Evolutionary conservation across 2,888 invertebrate genomes (phyloP).

Genomic region (Drosophila mulleri): DNA sequence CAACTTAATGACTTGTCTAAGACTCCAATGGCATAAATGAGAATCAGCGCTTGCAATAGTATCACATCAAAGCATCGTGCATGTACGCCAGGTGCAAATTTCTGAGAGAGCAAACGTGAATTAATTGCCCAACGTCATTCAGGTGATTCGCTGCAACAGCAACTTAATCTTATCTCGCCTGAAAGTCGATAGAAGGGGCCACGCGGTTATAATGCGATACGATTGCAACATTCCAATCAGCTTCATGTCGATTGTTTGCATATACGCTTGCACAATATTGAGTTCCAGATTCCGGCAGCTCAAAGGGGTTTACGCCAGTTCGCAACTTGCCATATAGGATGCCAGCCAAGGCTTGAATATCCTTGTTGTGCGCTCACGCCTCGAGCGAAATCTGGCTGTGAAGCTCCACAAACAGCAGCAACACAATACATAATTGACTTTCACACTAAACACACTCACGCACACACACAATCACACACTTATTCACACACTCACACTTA

Average conservation of each 20-base stretch:
- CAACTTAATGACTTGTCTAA: not conserved
- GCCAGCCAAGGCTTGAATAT: not conserved
- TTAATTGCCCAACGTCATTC: not conserved
- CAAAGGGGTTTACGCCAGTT: not conserved
- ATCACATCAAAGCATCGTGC: not conserved
- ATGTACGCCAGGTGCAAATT: not conserved
- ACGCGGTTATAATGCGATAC: not conserved
- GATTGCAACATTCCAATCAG: not conserved
- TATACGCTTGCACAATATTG: not conserved
- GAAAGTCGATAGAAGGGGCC: no score
- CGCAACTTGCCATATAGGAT: not conserved
- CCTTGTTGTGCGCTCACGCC: not conserved
- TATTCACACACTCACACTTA: no score
- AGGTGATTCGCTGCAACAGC: not conserved
- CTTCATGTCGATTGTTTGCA: not conserved
- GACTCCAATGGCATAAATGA: not conserved
- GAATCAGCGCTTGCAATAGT: not conserved
- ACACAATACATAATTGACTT: slow-evolving; percentile 6
- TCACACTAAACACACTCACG: not conserved
- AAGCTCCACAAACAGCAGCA: not conserved
- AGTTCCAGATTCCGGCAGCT: not conserved
- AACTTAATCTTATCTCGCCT: not conserved
- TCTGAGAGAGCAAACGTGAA: no score
- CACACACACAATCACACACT: not conserved
- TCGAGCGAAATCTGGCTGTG: not conserved